Percentiles rank a stretch among this genome's conserved stretches.
phyloP scores from a whole-genome alignment of 2,888 invertebrate species.

The Enoplolaimus lenunculus region DNA sequence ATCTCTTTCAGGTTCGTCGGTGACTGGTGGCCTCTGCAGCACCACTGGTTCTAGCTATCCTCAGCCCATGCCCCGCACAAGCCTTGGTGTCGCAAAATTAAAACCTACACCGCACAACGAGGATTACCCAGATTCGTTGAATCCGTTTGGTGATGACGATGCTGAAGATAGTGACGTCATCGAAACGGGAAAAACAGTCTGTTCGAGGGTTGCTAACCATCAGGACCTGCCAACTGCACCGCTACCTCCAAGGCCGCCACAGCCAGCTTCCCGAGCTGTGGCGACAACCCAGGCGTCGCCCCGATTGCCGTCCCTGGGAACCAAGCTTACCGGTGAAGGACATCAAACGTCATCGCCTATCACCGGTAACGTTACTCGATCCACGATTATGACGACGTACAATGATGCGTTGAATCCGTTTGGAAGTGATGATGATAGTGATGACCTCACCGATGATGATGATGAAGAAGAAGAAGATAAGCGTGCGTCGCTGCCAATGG shows the following conservation, averaged over 20 bases:
- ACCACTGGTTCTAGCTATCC: no score
- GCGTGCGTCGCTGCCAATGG: neutral
- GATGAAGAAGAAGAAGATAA: conserved; percentile 25
- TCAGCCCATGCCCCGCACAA: neutral
- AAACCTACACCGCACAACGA: neutral
- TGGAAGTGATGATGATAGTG: conserved; percentile 19
- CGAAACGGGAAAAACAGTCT: no score
- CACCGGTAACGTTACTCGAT: no score
- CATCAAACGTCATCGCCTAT: conserved; percentile 15
- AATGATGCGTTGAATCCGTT: conserved; percentile 25
- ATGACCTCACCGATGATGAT: neutral
- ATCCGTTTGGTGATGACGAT: conserved; percentile 65
- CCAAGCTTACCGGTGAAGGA: neutral
- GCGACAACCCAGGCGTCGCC: conserved; percentile 20
- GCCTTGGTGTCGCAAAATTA: neutral
- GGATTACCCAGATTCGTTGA: conserved; percentile 61
- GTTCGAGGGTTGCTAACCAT: no score
- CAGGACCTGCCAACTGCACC: no score
- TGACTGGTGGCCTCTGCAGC: no score
- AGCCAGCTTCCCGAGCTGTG: no score
- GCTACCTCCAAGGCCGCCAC: no score
- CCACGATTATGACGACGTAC: conserved; percentile 5
- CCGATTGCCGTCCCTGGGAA: neutral
- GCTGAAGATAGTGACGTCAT: conserved; percentile 29
- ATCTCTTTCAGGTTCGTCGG: neutral